A percentile compares a stretch with the other conserved stretches of the same genome.
Conservation (phyloP, 2,113 vertebrate species). For the Enhydra lutris region DNA sequence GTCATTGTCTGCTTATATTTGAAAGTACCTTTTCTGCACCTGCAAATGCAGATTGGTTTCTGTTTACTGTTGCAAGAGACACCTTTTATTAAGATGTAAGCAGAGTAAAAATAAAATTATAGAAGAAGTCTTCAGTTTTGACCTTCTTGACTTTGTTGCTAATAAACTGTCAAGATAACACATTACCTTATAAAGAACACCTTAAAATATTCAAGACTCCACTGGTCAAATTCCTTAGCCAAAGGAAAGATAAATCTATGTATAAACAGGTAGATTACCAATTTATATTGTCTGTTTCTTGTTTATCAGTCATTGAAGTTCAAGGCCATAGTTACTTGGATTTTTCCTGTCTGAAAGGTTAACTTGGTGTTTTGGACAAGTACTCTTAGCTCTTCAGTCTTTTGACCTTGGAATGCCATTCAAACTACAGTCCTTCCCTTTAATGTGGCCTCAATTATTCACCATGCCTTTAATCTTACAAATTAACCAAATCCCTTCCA, state of each 20-base stretch:
- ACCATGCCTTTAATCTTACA: slow-evolving; percentile 80
- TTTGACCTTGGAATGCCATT: slow-evolving; percentile 78
- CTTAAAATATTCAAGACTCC: slow-evolving; percentile 77
- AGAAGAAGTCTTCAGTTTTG: slow-evolving; percentile 71
- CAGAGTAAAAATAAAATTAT: slow-evolving; percentile 68
- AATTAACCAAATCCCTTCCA: slow-evolving; percentile 83
- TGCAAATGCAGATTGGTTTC: slow-evolving; percentile 66
- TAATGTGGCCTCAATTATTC: slow-evolving; percentile 80
- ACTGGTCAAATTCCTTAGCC: slow-evolving; percentile 75
- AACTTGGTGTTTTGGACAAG: slow-evolving; percentile 63
- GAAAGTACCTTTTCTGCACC: slow-evolving; percentile 49
- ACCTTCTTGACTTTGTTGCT: slow-evolving; percentile 78
- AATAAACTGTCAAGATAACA: slow-evolving; percentile 80
- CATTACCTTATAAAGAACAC: slow-evolving; percentile 74
- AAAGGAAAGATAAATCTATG: slow-evolving; percentile 75
- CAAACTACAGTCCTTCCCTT: slow-evolving; percentile 58
- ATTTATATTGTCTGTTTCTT: slow-evolving; percentile 68
- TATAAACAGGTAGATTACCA: slow-evolving; percentile 77
- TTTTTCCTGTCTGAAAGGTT: slow-evolving; percentile 64
- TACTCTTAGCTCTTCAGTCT: slow-evolving; percentile 68
- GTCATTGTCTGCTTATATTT: slow-evolving; percentile 49
- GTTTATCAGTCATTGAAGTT: slow-evolving; percentile 69
- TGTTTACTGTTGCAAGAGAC: slow-evolving; percentile 69
- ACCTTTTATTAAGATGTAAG: slow-evolving; percentile 76
- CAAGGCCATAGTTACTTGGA: slow-evolving; percentile 63